Percentiles rank a stretch among this genome's conserved stretches.
Evolutionary conservation across 2,113 vertebrate genomes (phyloP).

Genomic region (Sebastes fasciatus): DNA sequence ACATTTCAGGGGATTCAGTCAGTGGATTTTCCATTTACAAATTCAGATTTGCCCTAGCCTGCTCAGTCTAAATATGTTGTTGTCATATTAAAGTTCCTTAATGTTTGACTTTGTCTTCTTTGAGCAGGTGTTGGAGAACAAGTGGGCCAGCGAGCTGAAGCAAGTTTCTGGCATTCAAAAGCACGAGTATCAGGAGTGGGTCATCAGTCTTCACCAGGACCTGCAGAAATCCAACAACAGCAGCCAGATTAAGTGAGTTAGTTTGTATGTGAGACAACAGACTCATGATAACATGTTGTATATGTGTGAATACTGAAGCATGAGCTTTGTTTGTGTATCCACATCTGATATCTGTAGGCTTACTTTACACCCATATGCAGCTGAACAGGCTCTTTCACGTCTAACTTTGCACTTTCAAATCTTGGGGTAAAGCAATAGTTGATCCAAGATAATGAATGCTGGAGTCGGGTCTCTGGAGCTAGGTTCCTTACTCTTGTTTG

Average conservation of each 20-base stretch:
- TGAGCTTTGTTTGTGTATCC: slow-evolving; percentile 1
- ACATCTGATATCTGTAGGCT: background rate
- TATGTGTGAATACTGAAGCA: background rate
- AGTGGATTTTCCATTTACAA: background rate
- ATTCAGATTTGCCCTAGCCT: background rate
- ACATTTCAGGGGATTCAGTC: background rate
- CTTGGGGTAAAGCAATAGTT: slow-evolving; percentile 1
- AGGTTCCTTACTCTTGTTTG: slow-evolving; percentile 7
- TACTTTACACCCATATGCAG: background rate
- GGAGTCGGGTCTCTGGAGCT: slow-evolving; percentile 26
- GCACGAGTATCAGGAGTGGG: slow-evolving; percentile 98
- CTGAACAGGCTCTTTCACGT: slow-evolving; percentile 7
- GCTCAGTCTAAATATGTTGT: background rate
- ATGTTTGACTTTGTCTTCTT: background rate
- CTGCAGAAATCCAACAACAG: slow-evolving; percentile 96
- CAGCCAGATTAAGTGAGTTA: slow-evolving; percentile 90
- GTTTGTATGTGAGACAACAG: background rate
- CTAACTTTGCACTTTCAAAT: background rate
- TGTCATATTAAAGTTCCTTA: background rate
- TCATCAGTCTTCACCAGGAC: slow-evolving; percentile 96
- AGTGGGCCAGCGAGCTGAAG: slow-evolving; percentile 95
- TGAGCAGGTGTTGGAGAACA: slow-evolving; percentile 93
- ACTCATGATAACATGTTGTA: background rate
- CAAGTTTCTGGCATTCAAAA: slow-evolving; percentile 96
- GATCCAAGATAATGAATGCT: slow-evolving; percentile 24